A percentile compares a stretch with the other conserved stretches of the same genome.
Conservation (phyloP, 1,140 invertebrate genomes). For the Oryctes rhinoceros region DNA sequence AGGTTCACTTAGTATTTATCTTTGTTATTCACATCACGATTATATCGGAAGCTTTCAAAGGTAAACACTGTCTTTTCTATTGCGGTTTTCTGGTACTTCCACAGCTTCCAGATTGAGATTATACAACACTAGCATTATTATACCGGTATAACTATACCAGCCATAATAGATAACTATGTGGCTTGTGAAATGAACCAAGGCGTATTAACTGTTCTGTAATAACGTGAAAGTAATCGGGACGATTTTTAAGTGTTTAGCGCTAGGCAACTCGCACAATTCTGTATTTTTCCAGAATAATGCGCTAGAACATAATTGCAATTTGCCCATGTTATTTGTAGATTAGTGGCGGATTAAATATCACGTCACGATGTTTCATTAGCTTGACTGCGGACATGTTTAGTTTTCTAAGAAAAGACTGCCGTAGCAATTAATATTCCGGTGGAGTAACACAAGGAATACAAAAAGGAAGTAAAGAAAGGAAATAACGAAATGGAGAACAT, state of each 20-base stretch:
- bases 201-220: not conserved
- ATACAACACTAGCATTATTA: not conserved
- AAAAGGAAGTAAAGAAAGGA: constrained; percentile 13
- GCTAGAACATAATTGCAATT: not conserved
- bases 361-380: not conserved
- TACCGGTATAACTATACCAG: not conserved
- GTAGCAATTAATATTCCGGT: constrained; percentile 2
- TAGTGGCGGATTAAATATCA: not conserved
- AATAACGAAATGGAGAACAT: not conserved
- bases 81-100: too few relatives aligned
- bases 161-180: not conserved
- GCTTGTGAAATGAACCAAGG: not conserved
- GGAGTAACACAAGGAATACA: not conserved
- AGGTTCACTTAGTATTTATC: too few relatives aligned
- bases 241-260: not conserved
- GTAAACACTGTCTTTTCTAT: too few relatives aligned
- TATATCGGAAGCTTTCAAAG: too few relatives aligned
- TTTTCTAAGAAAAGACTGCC: not conserved
- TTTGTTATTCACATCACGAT: too few relatives aligned
- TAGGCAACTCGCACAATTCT: not conserved
- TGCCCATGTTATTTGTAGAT: constrained; percentile 3
- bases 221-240: not conserved
- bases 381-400: not conserved
- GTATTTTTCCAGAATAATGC: not conserved
- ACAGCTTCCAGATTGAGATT: not conserved